Evolutionary conservation across 1,140 invertebrate species (phyloP).

Genomic region (Scylla paramamosain): DNA sequence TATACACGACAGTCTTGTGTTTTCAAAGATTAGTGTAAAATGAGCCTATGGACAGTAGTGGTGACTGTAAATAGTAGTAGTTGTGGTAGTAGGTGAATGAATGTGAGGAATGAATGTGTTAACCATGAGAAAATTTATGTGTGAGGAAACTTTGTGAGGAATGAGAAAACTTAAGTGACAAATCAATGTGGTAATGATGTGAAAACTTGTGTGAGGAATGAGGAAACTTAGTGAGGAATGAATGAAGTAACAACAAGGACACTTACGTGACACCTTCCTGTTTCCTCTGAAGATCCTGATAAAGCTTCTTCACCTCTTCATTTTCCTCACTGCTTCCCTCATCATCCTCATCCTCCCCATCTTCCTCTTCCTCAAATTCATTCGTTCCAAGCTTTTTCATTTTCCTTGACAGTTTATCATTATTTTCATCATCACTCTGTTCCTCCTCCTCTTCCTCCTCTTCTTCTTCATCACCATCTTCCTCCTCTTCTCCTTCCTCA

Average conservation of each 20-base stretch:
- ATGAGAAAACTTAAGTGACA: constrained; percentile 44
- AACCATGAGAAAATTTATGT: no score
- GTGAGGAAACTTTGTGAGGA: no score
- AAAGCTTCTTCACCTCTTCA: not conserved
- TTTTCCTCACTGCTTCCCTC: not conserved
- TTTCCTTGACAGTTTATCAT: not conserved
- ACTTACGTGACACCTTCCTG: constrained; percentile 57
- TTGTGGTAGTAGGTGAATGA: not conserved
- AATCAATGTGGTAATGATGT: no score
- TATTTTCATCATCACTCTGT: not conserved
- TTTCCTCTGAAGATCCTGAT: constrained; percentile 16
- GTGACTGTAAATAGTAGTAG: not conserved
- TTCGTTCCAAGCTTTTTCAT: not conserved
- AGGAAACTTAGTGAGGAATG: no score
- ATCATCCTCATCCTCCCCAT: not conserved
- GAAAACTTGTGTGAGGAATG: no score
- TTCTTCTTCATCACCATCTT: constrained; percentile 28
- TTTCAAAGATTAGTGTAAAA: no score
- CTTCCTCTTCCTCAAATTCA: constrained; percentile 29
- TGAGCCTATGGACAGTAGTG: no score
- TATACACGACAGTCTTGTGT: no score
- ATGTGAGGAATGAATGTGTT: no score
- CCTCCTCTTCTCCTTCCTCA: not conserved
- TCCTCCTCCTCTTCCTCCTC: constrained; percentile 35
- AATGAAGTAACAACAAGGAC: no score